These are phyloP conservation scores for Excalfactoria chinensis DNA, from an alignment of 2,113 vertebrate genomes.

Conservation along the genomic window DNA sequence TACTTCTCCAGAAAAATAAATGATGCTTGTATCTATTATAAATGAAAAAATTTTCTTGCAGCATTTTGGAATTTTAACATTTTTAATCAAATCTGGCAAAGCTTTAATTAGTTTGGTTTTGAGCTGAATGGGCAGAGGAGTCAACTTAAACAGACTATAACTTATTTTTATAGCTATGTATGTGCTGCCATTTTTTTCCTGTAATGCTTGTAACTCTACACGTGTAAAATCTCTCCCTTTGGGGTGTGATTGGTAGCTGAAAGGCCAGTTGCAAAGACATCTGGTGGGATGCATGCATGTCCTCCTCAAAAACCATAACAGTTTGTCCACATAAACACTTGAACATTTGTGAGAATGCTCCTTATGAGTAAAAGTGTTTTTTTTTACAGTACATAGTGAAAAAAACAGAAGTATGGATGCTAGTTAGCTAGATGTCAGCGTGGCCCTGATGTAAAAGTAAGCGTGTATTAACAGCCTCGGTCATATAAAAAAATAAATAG, in stretches of 20 bases:
- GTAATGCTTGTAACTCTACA: background rate
- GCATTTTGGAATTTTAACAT: background rate
- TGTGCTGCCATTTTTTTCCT: background rate
- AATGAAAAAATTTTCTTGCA: background rate
- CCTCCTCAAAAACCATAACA: background rate
- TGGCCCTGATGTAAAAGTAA: background rate
- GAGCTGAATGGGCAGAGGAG: background rate
- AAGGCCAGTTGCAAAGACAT: background rate
- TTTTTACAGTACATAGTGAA: background rate
- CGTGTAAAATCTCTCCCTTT: background rate
- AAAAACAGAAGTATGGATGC: background rate
- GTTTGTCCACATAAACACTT: background rate
- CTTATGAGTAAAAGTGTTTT: background rate
- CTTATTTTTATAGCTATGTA: background rate
- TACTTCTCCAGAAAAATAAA: background rate
- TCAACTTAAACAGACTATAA: background rate
- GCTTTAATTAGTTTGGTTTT: background rate
- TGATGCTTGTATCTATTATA: background rate
- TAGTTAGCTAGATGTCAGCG: slow-evolving; percentile 8
- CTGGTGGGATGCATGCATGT: background rate
- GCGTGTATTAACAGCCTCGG: background rate
- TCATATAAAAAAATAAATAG: background rate
- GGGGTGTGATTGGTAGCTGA: background rate
- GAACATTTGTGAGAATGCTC: background rate
- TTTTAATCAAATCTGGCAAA: background rate